A percentile compares a stretch with the other conserved stretches of the same genome.
phyloP scores from a whole-genome alignment of 2,888 invertebrate genomes.

The Acholoe squamosa region DNA sequence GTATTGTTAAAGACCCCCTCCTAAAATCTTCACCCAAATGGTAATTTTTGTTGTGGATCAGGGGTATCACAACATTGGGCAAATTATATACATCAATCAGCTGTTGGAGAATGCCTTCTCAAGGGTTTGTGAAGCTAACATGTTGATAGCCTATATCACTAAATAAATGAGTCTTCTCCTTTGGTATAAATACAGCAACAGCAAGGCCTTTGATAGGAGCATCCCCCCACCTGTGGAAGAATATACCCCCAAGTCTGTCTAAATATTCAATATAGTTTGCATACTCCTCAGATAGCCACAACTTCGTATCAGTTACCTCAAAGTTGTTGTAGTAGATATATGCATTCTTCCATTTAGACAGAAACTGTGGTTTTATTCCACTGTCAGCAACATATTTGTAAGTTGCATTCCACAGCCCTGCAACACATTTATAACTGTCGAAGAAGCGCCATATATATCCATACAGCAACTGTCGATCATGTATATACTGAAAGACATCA shows the following conservation, averaged over 20 bases:
- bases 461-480: constrained; percentile 63
- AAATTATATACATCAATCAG: too few relatives aligned
- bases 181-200: constrained; percentile 69
- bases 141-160: constrained; percentile 68
- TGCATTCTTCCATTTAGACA: constrained; percentile 66
- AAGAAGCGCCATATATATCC: constrained; percentile 67
- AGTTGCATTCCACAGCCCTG: constrained; percentile 69
- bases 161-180: constrained; percentile 65
- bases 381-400: constrained; percentile 59
- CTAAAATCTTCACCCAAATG: too few relatives aligned
- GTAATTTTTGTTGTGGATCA: too few relatives aligned
- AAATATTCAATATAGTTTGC: constrained; percentile 68
- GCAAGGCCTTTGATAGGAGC: constrained; percentile 71
- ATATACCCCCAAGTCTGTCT: constrained; percentile 70
- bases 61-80: too few relatives aligned
- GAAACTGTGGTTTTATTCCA: constrained; percentile 63
- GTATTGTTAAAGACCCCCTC: too few relatives aligned
- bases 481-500: constrained; percentile 71
- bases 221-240: constrained; percentile 71
- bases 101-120: too few relatives aligned
- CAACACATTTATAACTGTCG: constrained; percentile 65
- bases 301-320: constrained; percentile 67
- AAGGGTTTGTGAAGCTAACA: constrained; percentile 56
- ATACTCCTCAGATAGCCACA: constrained; percentile 69
- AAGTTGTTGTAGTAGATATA: constrained; percentile 71